Conservation (phyloP, 2,888 invertebrate species). For the Mythimna ferrago region DNA sequence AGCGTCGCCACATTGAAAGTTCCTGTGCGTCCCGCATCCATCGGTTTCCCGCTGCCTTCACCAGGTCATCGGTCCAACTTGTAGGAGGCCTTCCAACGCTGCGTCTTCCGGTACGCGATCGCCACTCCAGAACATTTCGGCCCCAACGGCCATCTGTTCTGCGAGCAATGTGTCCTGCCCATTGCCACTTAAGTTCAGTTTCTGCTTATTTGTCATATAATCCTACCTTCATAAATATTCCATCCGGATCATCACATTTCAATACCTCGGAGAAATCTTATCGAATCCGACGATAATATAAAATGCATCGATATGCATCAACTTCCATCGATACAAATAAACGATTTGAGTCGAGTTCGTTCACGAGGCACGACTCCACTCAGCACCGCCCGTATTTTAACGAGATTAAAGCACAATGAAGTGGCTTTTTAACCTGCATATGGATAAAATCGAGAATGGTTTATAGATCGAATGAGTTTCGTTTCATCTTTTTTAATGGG, state of each 20-base stretch:
- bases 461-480: slow-evolving; percentile 45
- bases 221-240: no score
- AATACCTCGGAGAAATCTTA: slow-evolving; percentile 23
- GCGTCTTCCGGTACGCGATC: no score
- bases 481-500: slow-evolving; percentile 54
- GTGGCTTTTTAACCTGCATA: slow-evolving; percentile 60
- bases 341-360: slow-evolving; percentile 36
- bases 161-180: no score
- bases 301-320: slow-evolving; percentile 32
- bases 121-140: no score
- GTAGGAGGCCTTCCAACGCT: no score
- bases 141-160: no score
- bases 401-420: slow-evolving; percentile 67
- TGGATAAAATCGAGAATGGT: slow-evolving; percentile 54
- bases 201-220: no score
- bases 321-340: slow-evolving; percentile 55
- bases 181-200: no score
- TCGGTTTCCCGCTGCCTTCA: no score
- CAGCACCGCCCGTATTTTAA: slow-evolving; percentile 56
- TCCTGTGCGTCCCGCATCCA: no score
- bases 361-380: slow-evolving; percentile 20
- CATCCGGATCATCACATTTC: not conserved
- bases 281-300: slow-evolving; percentile 3
- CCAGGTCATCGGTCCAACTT: no score
- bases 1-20: no score